Evolutionary conservation across 2,113 vertebrate species (phyloP).

Genomic region (Chrysemys picta): DNA sequence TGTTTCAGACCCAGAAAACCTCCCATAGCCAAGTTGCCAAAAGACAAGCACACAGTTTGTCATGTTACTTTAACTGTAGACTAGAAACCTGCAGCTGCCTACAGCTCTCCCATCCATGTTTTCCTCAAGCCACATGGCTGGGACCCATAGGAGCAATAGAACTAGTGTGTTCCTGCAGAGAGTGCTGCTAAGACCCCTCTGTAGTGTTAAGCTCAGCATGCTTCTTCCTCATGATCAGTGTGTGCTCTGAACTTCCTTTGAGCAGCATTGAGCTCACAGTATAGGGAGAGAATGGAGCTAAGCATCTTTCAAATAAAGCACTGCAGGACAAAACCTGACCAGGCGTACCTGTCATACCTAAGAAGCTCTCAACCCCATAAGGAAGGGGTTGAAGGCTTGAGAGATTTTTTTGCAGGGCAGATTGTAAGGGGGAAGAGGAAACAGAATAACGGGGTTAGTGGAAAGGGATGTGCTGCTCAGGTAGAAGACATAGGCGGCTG

Average conservation of each 20-base stretch:
- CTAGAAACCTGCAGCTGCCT: not conserved
- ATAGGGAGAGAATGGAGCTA: not conserved
- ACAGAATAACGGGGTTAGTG: not conserved
- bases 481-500: not conserved
- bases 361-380: not conserved
- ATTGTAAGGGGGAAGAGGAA: not conserved
- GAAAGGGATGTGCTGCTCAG: not conserved
- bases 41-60: not conserved
- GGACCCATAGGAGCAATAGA: not conserved
- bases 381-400: not conserved
- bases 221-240: not conserved
- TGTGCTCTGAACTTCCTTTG: not conserved
- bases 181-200: not conserved
- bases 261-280: not conserved
- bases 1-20: not conserved
- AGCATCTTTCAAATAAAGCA: not conserved
- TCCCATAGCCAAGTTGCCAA: fast-evolving
- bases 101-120: not conserved
- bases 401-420: not conserved
- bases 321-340: not conserved
- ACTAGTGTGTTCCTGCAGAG: not conserved
- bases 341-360: fast-evolving
- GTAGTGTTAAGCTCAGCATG: not conserved
- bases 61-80: not conserved
- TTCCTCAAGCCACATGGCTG: not conserved